Evolutionary conservation across 1,140 invertebrate genomes (phyloP).

Genomic region (Heliconius eleuchia): DNA sequence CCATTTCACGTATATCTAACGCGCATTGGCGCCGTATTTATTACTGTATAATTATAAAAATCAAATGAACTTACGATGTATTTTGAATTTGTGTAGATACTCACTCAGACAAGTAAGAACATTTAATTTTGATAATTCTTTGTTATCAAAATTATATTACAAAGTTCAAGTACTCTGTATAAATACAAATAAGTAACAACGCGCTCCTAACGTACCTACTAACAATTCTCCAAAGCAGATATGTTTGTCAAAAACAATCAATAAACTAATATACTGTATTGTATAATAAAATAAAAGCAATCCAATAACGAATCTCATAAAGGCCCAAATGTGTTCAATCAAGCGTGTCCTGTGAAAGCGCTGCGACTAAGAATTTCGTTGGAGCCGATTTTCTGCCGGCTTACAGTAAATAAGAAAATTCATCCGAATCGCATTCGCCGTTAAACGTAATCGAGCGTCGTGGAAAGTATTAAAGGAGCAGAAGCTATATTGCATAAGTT

Average conservation of each 20-base stretch:
- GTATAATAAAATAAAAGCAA: slow-evolving; percentile 44
- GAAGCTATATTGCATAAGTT: slow-evolving; percentile 80
- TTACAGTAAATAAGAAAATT: slow-evolving; percentile 79
- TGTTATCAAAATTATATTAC: too few species aligned
- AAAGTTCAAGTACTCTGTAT: not conserved
- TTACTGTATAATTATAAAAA: not conserved
- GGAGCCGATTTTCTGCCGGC: slow-evolving; percentile 62
- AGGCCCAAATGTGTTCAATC: slow-evolving; percentile 58
- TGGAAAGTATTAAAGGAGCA: slow-evolving; percentile 79
- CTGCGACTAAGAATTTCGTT: slow-evolving; percentile 58
- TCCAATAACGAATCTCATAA: slow-evolving; percentile 48
- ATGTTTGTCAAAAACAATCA: slow-evolving; percentile 11
- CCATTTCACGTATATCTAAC: too few species aligned
- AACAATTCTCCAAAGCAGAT: not conserved
- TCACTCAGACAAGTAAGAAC: too few species aligned
- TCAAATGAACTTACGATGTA: not conserved
- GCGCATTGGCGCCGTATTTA: not conserved
- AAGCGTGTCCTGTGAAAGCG: slow-evolving; percentile 67
- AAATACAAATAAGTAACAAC: not conserved
- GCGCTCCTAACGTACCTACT: not conserved
- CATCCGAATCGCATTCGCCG: slow-evolving; percentile 61
- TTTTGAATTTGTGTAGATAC: too few species aligned
- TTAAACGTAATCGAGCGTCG: slow-evolving; percentile 78
- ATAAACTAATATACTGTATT: slow-evolving; percentile 26
- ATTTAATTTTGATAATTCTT: not conserved